Evolutionary conservation across 2,113 vertebrate species (phyloP).

Genomic region (Meles meles): DNA sequence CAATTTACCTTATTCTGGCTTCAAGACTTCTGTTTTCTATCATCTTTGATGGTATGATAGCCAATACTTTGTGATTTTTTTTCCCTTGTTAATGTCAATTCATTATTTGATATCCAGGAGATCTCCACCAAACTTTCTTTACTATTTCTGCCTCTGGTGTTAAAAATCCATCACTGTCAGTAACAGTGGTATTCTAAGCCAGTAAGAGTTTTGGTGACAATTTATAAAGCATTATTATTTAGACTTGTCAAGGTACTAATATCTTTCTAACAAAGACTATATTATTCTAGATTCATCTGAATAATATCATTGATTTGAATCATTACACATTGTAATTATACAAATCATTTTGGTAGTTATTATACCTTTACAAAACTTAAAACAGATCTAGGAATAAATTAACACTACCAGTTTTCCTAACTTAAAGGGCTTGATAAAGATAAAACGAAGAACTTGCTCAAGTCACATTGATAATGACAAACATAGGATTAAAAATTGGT

Average conservation of each 20-base stretch:
- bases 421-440: neutral
- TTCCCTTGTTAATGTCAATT: neutral
- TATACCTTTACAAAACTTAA: neutral
- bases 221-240: constrained; percentile 19
- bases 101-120: neutral
- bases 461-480: neutral
- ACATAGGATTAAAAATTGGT: neutral
- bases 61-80: neutral
- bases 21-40: neutral
- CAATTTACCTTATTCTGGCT: neutral
- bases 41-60: neutral
- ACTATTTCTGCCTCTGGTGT: neutral
- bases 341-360: neutral
- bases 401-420: neutral
- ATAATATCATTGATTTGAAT: neutral
- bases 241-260: neutral
- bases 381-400: neutral
- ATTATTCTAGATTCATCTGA: neutral
- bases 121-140: neutral
- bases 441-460: neutral
- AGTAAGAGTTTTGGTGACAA: neutral
- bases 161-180: neutral
- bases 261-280: neutral
- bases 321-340: neutral
- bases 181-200: neutral